phyloP scores from a whole-genome alignment of 2,113 vertebrate genomes.

The Triplophysa dalaica region DNA sequence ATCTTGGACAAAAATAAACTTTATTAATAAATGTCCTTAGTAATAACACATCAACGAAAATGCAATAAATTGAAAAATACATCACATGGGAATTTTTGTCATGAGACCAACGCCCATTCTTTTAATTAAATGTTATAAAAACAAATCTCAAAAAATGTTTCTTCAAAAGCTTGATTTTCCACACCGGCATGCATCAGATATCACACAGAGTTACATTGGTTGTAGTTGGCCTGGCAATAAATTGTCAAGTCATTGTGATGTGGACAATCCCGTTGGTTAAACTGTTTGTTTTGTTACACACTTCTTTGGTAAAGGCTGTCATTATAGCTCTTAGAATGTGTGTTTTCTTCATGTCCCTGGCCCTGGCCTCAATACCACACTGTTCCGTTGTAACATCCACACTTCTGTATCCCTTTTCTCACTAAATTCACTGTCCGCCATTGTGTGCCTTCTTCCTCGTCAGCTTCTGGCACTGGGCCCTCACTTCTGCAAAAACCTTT shows the following conservation, averaged over 20 bases:
- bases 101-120: too few species aligned
- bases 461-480: not conserved
- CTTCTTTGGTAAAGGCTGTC: conserved; percentile 28
- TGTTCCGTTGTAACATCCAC: conserved; percentile 18
- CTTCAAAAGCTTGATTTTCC: too few species aligned
- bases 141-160: too few species aligned
- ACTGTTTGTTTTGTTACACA: conserved; percentile 24
- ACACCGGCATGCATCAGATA: too few species aligned
- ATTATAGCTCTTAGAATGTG: conserved; percentile 21
- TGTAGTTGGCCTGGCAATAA: too few species aligned
- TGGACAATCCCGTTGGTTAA: conserved; percentile 26
- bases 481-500: conserved; percentile 39
- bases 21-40: too few species aligned
- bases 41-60: too few species aligned
- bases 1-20: too few species aligned
- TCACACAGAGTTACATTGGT: too few species aligned
- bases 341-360: conserved; percentile 22
- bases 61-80: too few species aligned
- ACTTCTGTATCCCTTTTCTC: conserved; percentile 16
- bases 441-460: conserved; percentile 14
- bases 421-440: not conserved
- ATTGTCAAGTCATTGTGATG: not conserved
- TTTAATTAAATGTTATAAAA: too few species aligned
- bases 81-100: too few species aligned
- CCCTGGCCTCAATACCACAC: conserved; percentile 20